A percentile compares a stretch with the other conserved stretches of the same genome.
phyloP scores from a whole-genome alignment of 2,113 vertebrate genomes.

The Bungarus multicinctus region DNA sequence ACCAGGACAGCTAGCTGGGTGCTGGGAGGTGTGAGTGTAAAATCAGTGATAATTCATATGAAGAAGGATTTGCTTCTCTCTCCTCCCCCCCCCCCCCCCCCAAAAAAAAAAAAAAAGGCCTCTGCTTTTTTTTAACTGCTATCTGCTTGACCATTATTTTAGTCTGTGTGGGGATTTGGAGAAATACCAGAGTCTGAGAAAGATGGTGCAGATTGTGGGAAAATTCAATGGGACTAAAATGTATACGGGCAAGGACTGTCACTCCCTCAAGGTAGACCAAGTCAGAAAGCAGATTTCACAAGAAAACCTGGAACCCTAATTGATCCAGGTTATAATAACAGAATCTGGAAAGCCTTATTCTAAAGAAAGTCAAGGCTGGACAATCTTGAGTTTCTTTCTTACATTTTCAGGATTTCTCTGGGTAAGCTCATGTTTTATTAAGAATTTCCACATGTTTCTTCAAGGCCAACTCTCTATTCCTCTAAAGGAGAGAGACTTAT shows the following conservation, averaged over 20 bases:
- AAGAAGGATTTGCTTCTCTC: no score
- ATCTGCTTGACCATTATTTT: background rate
- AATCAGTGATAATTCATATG: background rate
- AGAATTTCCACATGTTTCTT: background rate
- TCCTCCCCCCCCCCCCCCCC: no score
- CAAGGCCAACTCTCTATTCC: background rate
- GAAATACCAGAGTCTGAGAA: background rate
- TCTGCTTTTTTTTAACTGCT: background rate
- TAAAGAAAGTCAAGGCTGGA: no score
- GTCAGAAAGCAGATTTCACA: no score
- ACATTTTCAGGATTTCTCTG: background rate
- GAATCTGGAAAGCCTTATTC: background rate
- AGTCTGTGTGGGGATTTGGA: no score
- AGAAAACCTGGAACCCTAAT: background rate
- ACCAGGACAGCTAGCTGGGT: background rate
- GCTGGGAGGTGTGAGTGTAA: background rate
- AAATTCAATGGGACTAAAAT: background rate
- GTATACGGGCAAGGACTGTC: background rate
- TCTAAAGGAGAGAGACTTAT: background rate
- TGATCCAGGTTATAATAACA: background rate
- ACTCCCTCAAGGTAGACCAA: no score
- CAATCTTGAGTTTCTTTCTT: background rate
- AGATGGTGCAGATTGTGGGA: background rate
- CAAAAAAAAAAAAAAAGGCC: no score
- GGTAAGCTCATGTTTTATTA: background rate